A percentile compares a stretch with the other conserved stretches of the same genome.
Conservation (phyloP, 2,113 vertebrate genomes). For the Rhea pennata region DNA sequence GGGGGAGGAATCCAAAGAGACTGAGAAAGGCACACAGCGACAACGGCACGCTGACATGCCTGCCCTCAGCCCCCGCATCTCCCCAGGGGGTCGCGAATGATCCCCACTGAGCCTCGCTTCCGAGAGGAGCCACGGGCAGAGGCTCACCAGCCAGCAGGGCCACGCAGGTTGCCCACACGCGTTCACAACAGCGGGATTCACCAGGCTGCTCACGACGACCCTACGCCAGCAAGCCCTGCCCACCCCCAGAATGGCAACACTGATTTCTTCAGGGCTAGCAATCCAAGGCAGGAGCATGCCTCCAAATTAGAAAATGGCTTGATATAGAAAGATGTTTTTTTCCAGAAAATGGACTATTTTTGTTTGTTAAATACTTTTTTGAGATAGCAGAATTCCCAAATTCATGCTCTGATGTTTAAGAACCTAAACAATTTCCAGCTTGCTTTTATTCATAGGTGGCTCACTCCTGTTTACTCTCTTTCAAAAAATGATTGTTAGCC, state of each 20-base stretch:
- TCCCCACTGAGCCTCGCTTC: neutral
- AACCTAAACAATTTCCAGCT: conserved; percentile 15
- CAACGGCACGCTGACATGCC: neutral
- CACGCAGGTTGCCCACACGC: accelerated
- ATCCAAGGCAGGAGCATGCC: neutral
- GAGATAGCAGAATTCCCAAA: neutral
- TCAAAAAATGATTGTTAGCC: conserved; percentile 40
- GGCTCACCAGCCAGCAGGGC: neutral
- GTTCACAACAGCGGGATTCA: neutral
- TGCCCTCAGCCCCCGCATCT: neutral
- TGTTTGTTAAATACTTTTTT: neutral
- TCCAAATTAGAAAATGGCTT: neutral
- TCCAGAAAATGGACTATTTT: neutral
- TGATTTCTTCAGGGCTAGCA: neutral
- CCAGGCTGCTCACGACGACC: neutral
- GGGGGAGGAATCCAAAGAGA: neutral
- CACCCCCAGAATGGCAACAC: neutral
- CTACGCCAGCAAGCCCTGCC: neutral
- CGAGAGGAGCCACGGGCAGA: neutral
- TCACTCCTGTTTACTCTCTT: conserved; percentile 14
- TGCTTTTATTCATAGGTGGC: conserved; percentile 36
- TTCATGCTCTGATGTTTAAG: conserved; percentile 26
- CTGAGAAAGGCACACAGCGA: neutral
- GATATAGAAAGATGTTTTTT: neutral
- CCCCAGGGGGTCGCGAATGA: neutral